A percentile compares a stretch with the other conserved stretches of the same genome.
These are phyloP conservation scores for Coracias cyanogaster DNA, from an alignment of 2,797 vertebrate species.

Conservation along the genomic window DNA sequence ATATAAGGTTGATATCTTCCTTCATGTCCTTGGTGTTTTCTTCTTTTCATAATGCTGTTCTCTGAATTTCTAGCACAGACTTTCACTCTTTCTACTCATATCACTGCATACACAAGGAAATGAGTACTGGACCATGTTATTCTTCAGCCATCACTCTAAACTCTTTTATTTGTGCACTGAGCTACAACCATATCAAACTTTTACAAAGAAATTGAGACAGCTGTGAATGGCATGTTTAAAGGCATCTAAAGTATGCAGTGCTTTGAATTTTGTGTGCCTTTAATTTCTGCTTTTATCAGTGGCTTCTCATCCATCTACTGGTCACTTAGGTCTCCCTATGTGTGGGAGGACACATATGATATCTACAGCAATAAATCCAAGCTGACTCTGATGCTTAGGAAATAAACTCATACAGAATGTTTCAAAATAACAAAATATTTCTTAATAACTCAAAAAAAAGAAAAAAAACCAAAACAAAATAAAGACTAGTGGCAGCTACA, in stretches of 20 bases:
- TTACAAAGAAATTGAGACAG: neutral
- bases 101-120: neutral
- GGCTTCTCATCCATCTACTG: neutral
- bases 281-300: neutral
- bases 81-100: neutral
- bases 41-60: neutral
- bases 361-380: neutral
- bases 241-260: neutral
- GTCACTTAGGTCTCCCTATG: neutral
- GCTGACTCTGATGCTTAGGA: neutral
- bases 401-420: neutral
- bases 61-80: neutral
- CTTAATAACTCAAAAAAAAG: neutral
- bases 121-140: neutral
- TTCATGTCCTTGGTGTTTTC: neutral
- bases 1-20: neutral
- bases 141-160: neutral
- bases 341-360: fast-evolving
- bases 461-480: neutral
- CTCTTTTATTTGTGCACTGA: neutral
- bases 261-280: neutral
- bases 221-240: neutral
- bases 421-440: neutral
- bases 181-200: neutral
- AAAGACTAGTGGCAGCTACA: neutral